These are phyloP conservation scores for Norana najaformis DNA, from an alignment of 2,888 invertebrate genomes.

Conservation along the genomic window DNA sequence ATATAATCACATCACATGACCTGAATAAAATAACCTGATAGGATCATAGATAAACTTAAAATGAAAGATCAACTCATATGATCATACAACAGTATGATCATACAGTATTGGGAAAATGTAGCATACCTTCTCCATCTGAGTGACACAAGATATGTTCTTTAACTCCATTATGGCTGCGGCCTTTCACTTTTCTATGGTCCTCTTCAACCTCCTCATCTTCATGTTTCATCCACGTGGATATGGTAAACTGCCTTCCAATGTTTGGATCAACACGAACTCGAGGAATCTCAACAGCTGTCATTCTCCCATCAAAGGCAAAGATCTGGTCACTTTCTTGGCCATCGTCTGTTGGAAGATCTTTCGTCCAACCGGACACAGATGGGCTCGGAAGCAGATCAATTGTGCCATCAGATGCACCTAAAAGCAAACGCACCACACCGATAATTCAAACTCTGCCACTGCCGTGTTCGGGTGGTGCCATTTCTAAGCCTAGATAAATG, in stretches of 20 bases:
- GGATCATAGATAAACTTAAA: background rate
- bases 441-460: background rate
- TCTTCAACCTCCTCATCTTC: slow-evolving; percentile 63
- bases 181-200: background rate
- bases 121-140: slow-evolving; percentile 93
- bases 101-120: background rate
- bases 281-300: slow-evolving; percentile 74
- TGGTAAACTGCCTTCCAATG: slow-evolving; percentile 80
- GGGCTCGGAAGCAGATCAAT: slow-evolving; percentile 83
- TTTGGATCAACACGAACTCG: slow-evolving; percentile 42
- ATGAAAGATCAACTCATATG: background rate
- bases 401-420: slow-evolving; percentile 78
- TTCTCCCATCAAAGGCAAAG: slow-evolving; percentile 91
- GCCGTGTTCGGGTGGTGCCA: no score
- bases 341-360: slow-evolving; percentile 78
- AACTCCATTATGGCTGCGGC: slow-evolving; percentile 61
- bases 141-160: slow-evolving; percentile 97
- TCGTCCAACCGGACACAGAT: slow-evolving; percentile 66
- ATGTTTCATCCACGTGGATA: slow-evolving; percentile 94
- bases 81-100: background rate
- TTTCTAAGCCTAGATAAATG: no score
- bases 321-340: slow-evolving; percentile 84
- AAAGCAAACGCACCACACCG: background rate
- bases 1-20: no score
- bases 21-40: no score